A percentile compares a stretch with the other conserved stretches of the same genome.
Conservation (phyloP, 64 coral and sea anemone genomes). For the Dendronephthya gigantea region DNA sequence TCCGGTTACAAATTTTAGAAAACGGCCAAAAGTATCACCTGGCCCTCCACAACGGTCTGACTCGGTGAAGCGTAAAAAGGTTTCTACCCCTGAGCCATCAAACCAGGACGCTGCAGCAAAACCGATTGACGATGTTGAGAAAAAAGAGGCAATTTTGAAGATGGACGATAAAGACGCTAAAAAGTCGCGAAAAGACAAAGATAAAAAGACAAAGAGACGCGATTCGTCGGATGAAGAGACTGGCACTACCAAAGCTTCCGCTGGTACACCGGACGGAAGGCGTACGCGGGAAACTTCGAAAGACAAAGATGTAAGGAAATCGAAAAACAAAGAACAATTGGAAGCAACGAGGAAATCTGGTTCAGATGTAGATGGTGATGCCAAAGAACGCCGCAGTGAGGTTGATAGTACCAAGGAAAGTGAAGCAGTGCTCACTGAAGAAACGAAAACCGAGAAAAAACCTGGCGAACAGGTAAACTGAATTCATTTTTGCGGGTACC, state of each 20-base stretch:
- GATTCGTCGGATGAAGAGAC: neutral
- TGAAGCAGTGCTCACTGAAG: neutral
- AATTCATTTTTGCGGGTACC: too few relatives aligned
- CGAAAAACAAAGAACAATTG: neutral
- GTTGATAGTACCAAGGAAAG: neutral
- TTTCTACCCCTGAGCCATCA: neutral
- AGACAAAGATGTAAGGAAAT: neutral
- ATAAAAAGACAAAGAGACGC: neutral
- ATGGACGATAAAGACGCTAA: neutral
- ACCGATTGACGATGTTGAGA: neutral
- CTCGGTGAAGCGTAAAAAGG: neutral
- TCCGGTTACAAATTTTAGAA: neutral
- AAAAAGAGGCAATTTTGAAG: neutral
- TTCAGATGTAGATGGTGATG: neutral
- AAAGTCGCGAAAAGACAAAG: neutral
- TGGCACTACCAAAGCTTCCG: neutral
- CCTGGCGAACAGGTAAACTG: neutral
- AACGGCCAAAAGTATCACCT: slow-evolving; percentile 10
- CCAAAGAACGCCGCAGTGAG: neutral
- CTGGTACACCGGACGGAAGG: neutral
- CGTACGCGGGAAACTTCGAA: neutral
- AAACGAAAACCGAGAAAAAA: neutral
- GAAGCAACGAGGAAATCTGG: neutral
- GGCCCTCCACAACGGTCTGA: neutral
- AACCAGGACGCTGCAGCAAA: neutral